phyloP scores from a whole-genome alignment of 2,113 vertebrate genomes.

The Pseudolaguvia tuberculata region DNA sequence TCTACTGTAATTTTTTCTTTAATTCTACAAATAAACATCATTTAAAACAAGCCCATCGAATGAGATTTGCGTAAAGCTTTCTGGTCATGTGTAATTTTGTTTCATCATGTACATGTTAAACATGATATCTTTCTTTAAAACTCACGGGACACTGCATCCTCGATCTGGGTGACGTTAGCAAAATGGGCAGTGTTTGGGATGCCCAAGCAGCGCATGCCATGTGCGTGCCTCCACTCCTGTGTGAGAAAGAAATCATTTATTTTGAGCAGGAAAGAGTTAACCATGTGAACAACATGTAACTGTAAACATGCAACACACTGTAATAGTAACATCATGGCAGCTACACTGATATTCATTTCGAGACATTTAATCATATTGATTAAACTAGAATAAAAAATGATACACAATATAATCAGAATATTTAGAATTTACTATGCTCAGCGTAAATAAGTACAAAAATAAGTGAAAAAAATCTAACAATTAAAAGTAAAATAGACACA shows the following conservation, averaged over 20 bases:
- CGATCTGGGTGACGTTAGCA: constrained; percentile 97
- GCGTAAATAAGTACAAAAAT: too few species aligned
- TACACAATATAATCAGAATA: too few species aligned
- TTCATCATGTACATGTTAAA: background rate
- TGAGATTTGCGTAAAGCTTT: too few species aligned
- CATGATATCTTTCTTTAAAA: constrained; percentile 21
- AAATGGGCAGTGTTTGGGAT: constrained; percentile 98
- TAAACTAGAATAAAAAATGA: too few species aligned
- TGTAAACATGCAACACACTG: background rate
- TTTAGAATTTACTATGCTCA: background rate
- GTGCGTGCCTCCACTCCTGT: constrained; percentile 96
- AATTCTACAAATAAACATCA: too few species aligned
- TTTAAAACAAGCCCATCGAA: too few species aligned
- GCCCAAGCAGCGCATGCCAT: constrained; percentile 94
- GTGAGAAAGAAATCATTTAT: background rate
- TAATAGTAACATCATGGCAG: background rate
- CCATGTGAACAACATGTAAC: background rate
- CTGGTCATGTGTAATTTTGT: too few species aligned
- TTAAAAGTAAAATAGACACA: background rate
- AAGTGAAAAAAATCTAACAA: too few species aligned
- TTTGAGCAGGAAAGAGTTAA: background rate
- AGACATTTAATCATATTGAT: too few species aligned
- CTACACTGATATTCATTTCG: too few species aligned
- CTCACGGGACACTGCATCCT: constrained; percentile 94
- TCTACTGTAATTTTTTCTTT: too few species aligned